Conservation (phyloP, 30 jellyfish, hydroid and myxozoan species). For the Catostylus mosaicus region DNA sequence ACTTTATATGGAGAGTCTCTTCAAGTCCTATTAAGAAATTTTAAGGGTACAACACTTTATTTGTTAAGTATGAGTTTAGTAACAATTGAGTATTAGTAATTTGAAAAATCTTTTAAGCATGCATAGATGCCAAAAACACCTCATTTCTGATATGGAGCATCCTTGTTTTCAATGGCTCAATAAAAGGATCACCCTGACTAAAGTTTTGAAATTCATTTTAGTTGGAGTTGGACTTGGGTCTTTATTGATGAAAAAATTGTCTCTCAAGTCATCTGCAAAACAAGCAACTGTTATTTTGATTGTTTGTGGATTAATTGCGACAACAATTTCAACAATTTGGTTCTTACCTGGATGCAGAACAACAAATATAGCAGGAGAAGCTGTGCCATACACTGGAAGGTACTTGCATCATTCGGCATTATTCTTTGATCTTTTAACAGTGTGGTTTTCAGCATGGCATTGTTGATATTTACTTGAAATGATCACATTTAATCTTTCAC, state of each 20-base stretch:
- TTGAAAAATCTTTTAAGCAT: no score
- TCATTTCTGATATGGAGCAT: no score
- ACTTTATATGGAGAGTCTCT: no score
- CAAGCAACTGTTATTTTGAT: conserved; percentile 61
- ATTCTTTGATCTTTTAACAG: neutral
- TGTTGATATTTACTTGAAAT: neutral
- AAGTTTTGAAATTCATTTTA: no score
- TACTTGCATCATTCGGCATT: no score
- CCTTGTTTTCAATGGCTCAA: no score
- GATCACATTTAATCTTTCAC: neutral
- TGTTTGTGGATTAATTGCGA: conserved; percentile 13
- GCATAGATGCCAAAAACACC: no score
- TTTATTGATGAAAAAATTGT: conserved; percentile 48
- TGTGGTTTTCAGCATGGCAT: neutral
- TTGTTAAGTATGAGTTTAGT: no score
- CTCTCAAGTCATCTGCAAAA: conserved; percentile 63
- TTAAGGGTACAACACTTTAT: no score
- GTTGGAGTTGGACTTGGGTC: conserved; percentile 85
- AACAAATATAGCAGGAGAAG: conserved; percentile 77
- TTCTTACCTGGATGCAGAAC: conserved; percentile 90
- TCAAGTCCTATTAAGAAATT: no score
- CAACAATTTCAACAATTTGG: conserved; percentile 48
- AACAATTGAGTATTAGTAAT: no score
- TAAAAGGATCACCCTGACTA: no score
- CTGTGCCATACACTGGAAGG: conserved; percentile 80